phyloP scores from a whole-genome alignment of 2,888 invertebrate genomes.

The Sclerodermus sp. region DNA sequence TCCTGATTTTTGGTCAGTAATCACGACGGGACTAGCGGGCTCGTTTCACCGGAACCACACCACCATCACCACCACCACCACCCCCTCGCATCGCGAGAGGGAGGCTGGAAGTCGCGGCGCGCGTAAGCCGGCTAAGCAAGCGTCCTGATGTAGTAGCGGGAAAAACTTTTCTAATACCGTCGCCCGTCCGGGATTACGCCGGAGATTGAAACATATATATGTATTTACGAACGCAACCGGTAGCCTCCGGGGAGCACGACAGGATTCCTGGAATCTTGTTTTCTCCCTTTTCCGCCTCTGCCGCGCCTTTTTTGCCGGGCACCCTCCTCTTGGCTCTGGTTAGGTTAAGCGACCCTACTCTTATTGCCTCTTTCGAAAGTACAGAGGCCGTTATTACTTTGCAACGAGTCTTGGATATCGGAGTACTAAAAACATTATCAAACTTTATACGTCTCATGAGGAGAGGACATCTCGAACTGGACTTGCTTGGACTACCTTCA shows the following conservation, averaged over 20 bases:
- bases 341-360: constrained; percentile 15
- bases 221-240: constrained; percentile 41
- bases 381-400: constrained; percentile 21
- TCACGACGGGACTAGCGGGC: constrained; percentile 26
- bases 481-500: not conserved
- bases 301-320: not conserved
- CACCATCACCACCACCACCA: no score
- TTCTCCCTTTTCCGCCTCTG: constrained; percentile 1
- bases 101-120: constrained; percentile 7
- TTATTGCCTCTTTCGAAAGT: constrained; percentile 25
- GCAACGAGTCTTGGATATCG: constrained; percentile 19
- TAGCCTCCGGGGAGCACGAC: constrained; percentile 25
- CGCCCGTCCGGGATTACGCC: constrained; percentile 49
- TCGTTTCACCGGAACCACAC: not conserved
- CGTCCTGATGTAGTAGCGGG: constrained; percentile 41
- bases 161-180: constrained; percentile 56
- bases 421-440: constrained; percentile 17
- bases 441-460: constrained; percentile 21
- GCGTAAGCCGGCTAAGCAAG: constrained; percentile 36
- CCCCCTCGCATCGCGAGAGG: constrained; percentile 6
- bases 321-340: not conserved
- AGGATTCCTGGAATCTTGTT: constrained; percentile 16
- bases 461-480: not conserved
- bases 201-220: constrained; percentile 53
- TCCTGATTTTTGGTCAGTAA: constrained; percentile 40